Evolutionary conservation across 53 echinoderm and acorn worm genomes (phyloP).

Genomic region (Crossaster papposus): DNA sequence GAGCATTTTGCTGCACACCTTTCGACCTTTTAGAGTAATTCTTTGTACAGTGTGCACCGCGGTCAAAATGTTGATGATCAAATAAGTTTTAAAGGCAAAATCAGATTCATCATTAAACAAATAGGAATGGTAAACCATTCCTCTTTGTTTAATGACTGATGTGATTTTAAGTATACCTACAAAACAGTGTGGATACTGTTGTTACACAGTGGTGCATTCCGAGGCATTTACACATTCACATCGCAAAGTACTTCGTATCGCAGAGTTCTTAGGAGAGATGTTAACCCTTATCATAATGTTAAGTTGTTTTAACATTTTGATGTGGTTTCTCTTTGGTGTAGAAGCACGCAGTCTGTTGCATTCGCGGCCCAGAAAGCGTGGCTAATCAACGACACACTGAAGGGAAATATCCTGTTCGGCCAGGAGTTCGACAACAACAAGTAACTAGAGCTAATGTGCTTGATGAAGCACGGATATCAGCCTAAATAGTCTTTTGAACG

Average conservation of each 20-base stretch:
- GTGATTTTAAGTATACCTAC: neutral
- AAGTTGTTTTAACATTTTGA: neutral
- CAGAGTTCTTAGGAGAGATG: neutral
- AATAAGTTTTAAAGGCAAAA: too few species aligned
- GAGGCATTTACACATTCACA: too few species aligned
- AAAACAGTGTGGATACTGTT: too few species aligned
- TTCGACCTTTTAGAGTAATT: too few species aligned
- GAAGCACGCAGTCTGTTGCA: slow-evolving; percentile 38
- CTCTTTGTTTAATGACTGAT: too few species aligned
- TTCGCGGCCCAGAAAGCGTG: slow-evolving; percentile 69
- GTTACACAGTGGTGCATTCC: too few species aligned
- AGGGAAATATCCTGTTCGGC: slow-evolving; percentile 64
- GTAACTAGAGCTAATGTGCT: too few species aligned
- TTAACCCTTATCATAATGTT: neutral
- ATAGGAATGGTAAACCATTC: too few species aligned
- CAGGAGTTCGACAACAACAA: slow-evolving; percentile 40
- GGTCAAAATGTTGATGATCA: too few species aligned
- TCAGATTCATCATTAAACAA: neutral
- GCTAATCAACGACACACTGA: slow-evolving; percentile 66
- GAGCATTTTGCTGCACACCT: too few species aligned
- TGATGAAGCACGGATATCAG: neutral
- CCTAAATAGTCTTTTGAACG: too few species aligned
- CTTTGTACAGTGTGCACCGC: too few species aligned
- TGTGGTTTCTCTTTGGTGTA: slow-evolving; percentile 11
- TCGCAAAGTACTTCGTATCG: neutral